Evolutionary conservation across 2,797 vertebrate genomes (phyloP), one percentile per base, ranked within the genome.

Genomic region (Aplochiton taeniatus): DNA sequence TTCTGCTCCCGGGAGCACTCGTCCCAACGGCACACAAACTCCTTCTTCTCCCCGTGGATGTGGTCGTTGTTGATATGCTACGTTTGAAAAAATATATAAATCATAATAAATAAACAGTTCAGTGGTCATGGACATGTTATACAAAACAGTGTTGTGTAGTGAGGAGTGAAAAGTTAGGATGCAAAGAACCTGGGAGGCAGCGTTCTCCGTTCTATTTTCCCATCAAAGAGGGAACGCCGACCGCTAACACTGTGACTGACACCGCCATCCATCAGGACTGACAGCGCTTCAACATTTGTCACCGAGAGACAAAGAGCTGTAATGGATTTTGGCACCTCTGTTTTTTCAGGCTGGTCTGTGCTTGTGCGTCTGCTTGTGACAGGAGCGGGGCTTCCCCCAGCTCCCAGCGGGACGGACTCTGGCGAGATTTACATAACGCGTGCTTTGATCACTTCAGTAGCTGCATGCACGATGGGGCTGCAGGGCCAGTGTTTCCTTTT

Each of bases 51-150:
- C 9, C 97, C 97, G 0, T 99, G 98, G 89, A 99, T 98, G 89
- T 99, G 98, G 69, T 99, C 97, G 0, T 98, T 99, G 90, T 97
- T 99, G 90, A 99, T 99, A 82, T 99, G 98, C 98, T 99, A 31
- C 31, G 31, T 2, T 3, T 31, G 6, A 31, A 31, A 31, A 31
- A 31, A 31, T n/a, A n/a, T n/a, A n/a, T n/a, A n/a, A n/a, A n/a
- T n/a, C n/a, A n/a, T n/a, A n/a, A n/a, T n/a, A n/a, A n/a, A n/a
- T n/a, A n/a, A n/a, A n/a, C n/a, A n/a, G n/a, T n/a, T n/a, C n/a
- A n/a, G n/a, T n/a, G n/a, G n/a, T n/a, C 31, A 31, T 31, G 31
- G 31, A 31, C 2, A 31, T 2, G 31, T 31, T 31, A 31, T 31
- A 31, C 2, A 31, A 6, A 31, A 31, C 31, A 31, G 6, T 3